A percentile compares a stretch with the other conserved stretches of the same genome.
Evolutionary conservation across 2,113 vertebrate genomes (phyloP).

Genomic region (Neopipo cinnamomea): DNA sequence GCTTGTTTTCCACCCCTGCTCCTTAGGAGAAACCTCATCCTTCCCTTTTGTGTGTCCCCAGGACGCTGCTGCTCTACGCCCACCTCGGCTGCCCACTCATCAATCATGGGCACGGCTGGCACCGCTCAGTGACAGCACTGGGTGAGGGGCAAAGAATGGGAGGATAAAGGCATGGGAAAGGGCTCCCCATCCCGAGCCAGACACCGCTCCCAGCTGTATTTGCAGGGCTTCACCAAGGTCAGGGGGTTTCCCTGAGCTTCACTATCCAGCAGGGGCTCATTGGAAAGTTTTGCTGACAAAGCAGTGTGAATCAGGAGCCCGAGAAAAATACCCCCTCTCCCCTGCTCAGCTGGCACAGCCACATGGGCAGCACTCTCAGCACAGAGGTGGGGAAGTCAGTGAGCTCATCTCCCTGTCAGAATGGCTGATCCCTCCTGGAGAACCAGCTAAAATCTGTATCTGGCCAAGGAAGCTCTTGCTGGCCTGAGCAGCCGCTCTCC

Average conservation of each 20-base stretch:
- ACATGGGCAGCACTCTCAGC: background rate
- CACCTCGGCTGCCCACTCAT: background rate
- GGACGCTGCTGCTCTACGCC: background rate
- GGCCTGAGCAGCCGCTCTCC: background rate
- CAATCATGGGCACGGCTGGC: background rate
- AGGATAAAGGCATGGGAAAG: background rate
- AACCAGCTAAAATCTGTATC: background rate
- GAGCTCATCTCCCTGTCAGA: background rate
- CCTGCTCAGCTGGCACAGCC: background rate
- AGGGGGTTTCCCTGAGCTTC: background rate
- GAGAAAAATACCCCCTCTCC: background rate
- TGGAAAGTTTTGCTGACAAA: background rate
- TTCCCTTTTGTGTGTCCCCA: background rate
- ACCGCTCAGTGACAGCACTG: background rate
- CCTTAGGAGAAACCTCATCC: background rate
- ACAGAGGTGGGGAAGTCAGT: background rate
- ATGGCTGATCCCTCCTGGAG: background rate
- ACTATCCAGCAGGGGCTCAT: background rate
- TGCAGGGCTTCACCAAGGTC: background rate
- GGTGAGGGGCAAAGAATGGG: rapidly evolving
- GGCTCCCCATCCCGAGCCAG: background rate
- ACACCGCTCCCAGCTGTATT: background rate
- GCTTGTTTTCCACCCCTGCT: background rate
- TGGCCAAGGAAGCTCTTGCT: background rate
- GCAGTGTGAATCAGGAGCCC: background rate